Conservation (phyloP, 1,140 invertebrate species). For the Drosophila seguyi region DNA sequence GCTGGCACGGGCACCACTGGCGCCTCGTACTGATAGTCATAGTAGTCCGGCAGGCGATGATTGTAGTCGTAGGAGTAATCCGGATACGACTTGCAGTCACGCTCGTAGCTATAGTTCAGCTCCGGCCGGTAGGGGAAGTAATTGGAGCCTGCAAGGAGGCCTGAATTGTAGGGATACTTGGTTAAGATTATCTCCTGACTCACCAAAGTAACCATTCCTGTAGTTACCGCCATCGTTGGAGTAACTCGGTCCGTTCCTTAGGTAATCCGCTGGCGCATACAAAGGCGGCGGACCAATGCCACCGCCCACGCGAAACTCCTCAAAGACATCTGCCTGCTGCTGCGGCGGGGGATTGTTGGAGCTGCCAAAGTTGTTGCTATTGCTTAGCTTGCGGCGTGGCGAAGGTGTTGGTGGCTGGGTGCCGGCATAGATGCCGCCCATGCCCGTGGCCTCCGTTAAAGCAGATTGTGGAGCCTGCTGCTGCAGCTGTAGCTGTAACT, state of each 20-base stretch:
- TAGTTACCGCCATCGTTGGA: slow-evolving; percentile 78
- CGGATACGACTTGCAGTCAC: slow-evolving; percentile 84
- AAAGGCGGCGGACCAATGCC: slow-evolving; percentile 65
- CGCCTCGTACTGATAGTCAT: slow-evolving; percentile 76
- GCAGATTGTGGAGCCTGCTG: slow-evolving; percentile 21
- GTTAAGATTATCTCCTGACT: slow-evolving; percentile 1
- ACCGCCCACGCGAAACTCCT: slow-evolving; percentile 73
- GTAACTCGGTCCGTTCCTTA: slow-evolving; percentile 79
- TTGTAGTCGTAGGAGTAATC: slow-evolving; percentile 84
- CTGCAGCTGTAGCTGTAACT: slow-evolving; percentile 38
- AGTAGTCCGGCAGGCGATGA: slow-evolving; percentile 79
- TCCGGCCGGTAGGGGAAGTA: slow-evolving; percentile 84
- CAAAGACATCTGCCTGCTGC: slow-evolving; percentile 45
- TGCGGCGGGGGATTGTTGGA: background rate
- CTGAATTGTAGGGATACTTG: background rate
- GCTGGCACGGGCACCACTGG: slow-evolving; percentile 29
- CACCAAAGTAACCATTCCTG: slow-evolving; percentile 81
- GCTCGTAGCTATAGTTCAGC: slow-evolving; percentile 76
- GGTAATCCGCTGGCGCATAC: slow-evolving; percentile 86
- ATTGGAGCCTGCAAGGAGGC: slow-evolving; percentile 65
- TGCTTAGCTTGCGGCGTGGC: slow-evolving; percentile 89
- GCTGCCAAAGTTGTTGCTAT: slow-evolving; percentile 84
- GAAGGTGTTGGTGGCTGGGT: slow-evolving; percentile 89
- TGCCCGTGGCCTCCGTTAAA: slow-evolving; percentile 74
- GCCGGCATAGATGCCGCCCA: slow-evolving; percentile 69